Percentiles rank a stretch among this genome's conserved stretches.
Conservation (phyloP, 2,797 vertebrate species). For the Cryptoblepharus egeriae region DNA sequence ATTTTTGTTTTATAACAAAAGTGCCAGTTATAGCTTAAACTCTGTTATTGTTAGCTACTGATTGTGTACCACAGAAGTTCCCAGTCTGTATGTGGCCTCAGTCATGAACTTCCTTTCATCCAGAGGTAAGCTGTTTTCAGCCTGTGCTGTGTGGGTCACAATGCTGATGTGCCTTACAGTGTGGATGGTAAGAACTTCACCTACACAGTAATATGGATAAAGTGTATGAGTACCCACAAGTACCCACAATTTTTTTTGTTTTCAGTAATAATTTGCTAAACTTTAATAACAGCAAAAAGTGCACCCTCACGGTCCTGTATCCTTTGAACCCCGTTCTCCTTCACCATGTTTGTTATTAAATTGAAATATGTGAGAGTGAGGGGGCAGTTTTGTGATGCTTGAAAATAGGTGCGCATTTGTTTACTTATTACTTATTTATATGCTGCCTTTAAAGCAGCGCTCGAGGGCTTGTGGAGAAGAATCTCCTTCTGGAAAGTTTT, state of each 20-base stretch:
- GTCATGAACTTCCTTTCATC: no score
- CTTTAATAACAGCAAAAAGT: neutral
- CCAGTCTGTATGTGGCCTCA: neutral
- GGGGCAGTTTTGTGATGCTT: slow-evolving; percentile 23
- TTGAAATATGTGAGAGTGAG: slow-evolving; percentile 41
- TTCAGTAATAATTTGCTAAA: no score
- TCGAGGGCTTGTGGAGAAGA: neutral
- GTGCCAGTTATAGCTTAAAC: neutral
- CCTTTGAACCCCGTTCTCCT: neutral
- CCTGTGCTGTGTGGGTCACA: neutral
- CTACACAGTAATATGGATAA: no score
- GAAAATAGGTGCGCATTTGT: slow-evolving; percentile 41
- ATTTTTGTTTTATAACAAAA: neutral
- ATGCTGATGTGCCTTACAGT: no score
- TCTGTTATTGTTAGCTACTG: neutral
- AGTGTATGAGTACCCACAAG: no score
- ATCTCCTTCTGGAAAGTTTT: slow-evolving; percentile 23
- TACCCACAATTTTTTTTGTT: no score
- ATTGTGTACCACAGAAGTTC: neutral
- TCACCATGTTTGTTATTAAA: slow-evolving; percentile 10
- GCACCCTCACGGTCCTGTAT: neutral
- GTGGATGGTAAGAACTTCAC: no score
- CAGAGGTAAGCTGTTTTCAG: neutral
- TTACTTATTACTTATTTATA: slow-evolving; percentile 51
- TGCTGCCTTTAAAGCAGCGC: neutral